Conservation (phyloP, 2,797 vertebrate species). For the Centropyge bicolor region DNA sequence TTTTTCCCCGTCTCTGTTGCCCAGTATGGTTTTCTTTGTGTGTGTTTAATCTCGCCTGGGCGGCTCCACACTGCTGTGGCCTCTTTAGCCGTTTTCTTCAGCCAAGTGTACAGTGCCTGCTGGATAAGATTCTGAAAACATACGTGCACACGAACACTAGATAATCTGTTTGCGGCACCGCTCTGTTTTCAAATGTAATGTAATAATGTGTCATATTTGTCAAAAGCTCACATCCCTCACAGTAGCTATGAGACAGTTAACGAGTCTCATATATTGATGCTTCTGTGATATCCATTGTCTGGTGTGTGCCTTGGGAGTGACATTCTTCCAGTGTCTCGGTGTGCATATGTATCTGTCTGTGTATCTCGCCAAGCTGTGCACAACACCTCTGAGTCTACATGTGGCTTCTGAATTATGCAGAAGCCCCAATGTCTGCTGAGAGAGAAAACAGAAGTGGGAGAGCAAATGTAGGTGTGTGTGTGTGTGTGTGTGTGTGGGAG, state of each 20-base stretch:
- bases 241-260: conserved; percentile 3
- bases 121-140: conserved; percentile 33
- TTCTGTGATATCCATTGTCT: conserved; percentile 13
- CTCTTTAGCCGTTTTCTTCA: conserved; percentile 30
- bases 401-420: conserved; percentile 83
- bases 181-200: neutral
- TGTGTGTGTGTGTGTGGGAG: conserved; percentile 6
- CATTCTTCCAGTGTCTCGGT: conserved; percentile 33
- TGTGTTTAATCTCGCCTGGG: conserved; percentile 26
- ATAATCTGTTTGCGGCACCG: conserved; percentile 8
- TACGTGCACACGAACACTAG: conserved; percentile 8
- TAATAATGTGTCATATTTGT: conserved; percentile 33
- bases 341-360: conserved; percentile 40
- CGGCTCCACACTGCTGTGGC: conserved; percentile 14
- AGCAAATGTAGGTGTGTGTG: conserved; percentile 33
- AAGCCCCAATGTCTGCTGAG: conserved; percentile 59
- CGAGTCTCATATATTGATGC: conserved; percentile 2
- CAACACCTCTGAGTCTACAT: conserved; percentile 62
- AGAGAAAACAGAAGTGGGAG: conserved; percentile 43
- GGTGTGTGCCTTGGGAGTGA: conserved; percentile 10
- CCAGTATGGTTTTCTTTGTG: conserved; percentile 2
- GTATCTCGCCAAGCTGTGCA: conserved; percentile 58
- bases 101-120: neutral
- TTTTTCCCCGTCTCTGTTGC: conserved; percentile 46
- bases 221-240: conserved; percentile 16